A percentile compares a stretch with the other conserved stretches of the same genome.
Conservation (phyloP, 1,140 invertebrate species). For the Hetaerina americana region DNA sequence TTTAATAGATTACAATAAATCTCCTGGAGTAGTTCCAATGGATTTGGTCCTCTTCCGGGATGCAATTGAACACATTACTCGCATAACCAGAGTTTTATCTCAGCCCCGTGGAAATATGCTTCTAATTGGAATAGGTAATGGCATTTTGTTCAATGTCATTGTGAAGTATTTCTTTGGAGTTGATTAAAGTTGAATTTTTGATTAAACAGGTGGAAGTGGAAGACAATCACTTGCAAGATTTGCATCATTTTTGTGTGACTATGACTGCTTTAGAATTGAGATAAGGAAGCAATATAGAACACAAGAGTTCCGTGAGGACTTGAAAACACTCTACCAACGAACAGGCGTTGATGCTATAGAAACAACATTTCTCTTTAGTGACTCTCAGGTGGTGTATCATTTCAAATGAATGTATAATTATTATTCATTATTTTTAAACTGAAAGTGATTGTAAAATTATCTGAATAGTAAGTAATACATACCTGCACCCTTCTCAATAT, state of each 20-base stretch:
- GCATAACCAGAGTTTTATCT: slow-evolving; percentile 66
- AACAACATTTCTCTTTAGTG: slow-evolving; percentile 68
- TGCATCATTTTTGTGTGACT: slow-evolving; percentile 64
- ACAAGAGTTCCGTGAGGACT: slow-evolving; percentile 66
- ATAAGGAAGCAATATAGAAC: slow-evolving; percentile 61
- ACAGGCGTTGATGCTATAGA: slow-evolving; percentile 60
- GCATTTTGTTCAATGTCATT: not conserved
- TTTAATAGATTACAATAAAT: slow-evolving; percentile 66
- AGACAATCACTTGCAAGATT: slow-evolving; percentile 62
- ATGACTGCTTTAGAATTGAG: slow-evolving; percentile 60
- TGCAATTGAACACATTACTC: slow-evolving; percentile 68
- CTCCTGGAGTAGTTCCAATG: slow-evolving; percentile 57
- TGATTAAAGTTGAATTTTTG: not conserved
- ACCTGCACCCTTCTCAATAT: too few species aligned
- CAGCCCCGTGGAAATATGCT: slow-evolving; percentile 71
- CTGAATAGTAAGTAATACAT: too few species aligned
- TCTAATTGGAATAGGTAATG: slow-evolving; percentile 60
- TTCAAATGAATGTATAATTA: too few species aligned
- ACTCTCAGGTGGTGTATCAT: slow-evolving; percentile 62
- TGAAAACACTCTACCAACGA: slow-evolving; percentile 58
- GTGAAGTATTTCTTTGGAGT: slow-evolving; percentile 1
- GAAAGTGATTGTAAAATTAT: too few species aligned
- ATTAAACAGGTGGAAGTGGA: slow-evolving; percentile 58
- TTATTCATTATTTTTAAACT: too few species aligned
- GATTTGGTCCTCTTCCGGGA: slow-evolving; percentile 71